Evolutionary conservation across 2,113 vertebrate genomes (phyloP), one percentile per base, ranked within the genome.

Genomic region (Halcyon senegalensis): DNA sequence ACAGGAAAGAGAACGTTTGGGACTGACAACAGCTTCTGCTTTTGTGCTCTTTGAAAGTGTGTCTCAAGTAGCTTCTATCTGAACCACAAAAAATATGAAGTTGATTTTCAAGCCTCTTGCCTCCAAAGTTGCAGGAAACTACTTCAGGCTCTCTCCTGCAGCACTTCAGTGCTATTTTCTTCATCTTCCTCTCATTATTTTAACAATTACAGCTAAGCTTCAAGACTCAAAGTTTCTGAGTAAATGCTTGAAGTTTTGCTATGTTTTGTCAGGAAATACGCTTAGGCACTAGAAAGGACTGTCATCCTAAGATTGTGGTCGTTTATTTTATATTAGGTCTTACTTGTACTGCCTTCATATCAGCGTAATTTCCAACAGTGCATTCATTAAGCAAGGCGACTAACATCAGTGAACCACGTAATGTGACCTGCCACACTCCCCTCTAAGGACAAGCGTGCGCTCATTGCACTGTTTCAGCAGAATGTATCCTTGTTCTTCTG

Each of bases 131-230:
- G 62, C 44, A 92, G 68, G 43, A 72, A 88, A 68, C 33, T 43
- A 9, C 31, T 66, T 67, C 39, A 63, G 46, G 17, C 19, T 79
- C 33, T 89, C 46, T 86, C 37, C 39, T 48, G 62, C 50, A 70
- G 53, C 53, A 56, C 30, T 56, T 56, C 28, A 56, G 30, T 31
- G 53, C 28, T 31, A 56, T 56, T 69, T 76, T 84, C 62, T 70
- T 78, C 72, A 50, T 81, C 79, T 90, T 67, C 90, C 80, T 60
- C 19, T 79, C 58, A 67, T 94, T 96, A 89, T 44, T 93, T 69
- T 90, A 69, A 60, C 31, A 53, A 41, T 89, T 85, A 66, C 50
- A 62, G 43, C 31, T 84, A 63, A 92, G 28, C 55, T 80, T 92
- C 46, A 89, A 79, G 28, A 48, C 17, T 56, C n/a, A 43, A 21